phyloP scores from a whole-genome alignment of 2,113 vertebrate species.

The Isurus oxyrinchus region DNA sequence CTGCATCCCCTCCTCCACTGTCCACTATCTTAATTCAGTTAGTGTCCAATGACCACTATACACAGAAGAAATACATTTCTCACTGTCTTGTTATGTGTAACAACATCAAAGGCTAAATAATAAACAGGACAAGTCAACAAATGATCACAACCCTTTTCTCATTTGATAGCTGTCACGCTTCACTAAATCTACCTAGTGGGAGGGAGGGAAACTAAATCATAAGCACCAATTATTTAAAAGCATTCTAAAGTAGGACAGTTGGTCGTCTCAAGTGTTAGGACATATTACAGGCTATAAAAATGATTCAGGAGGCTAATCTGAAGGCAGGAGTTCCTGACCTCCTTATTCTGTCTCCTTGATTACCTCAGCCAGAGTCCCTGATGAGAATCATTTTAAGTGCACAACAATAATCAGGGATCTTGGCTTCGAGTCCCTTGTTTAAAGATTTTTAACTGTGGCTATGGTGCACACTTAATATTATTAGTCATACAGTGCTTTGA shows the following conservation, averaged over 20 bases:
- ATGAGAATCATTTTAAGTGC: slow-evolving; percentile 11
- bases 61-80: not conserved
- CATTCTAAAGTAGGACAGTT: not conserved
- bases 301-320: slow-evolving; percentile 1
- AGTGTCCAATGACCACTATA: not conserved
- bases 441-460: not conserved
- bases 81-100: not conserved
- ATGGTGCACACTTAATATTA: not conserved
- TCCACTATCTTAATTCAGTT: not conserved
- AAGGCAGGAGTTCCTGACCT: not conserved
- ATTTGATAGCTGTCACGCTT: not conserved
- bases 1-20: not conserved
- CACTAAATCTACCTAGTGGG: not conserved
- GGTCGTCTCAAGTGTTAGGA: not conserved
- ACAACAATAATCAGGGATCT: not conserved
- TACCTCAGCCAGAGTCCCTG: slow-evolving; percentile 10
- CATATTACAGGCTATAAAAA: not conserved
- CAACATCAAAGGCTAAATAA: not conserved
- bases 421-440: not conserved
- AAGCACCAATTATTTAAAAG: not conserved
- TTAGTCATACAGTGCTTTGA: not conserved
- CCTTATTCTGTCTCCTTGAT: not conserved
- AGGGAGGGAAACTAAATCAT: not conserved
- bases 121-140: not conserved
- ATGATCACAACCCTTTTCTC: not conserved